Evolutionary conservation across 2,888 invertebrate genomes (phyloP), one percentile per base, ranked within the genome.

Genomic region (Ceriagrion tenellum): DNA sequence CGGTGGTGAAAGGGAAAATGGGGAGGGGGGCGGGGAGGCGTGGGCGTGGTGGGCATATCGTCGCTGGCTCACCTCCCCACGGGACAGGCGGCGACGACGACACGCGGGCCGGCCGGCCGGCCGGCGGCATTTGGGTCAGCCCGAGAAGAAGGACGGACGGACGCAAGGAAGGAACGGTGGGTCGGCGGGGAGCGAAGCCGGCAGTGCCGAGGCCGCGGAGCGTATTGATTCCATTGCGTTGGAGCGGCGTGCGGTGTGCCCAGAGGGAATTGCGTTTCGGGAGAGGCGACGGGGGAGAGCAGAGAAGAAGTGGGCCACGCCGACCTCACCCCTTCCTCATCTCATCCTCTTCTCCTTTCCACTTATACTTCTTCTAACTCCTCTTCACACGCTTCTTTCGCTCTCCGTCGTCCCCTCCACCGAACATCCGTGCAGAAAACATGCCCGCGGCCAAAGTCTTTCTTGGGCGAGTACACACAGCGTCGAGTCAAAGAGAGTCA

Each of bases 221-320:
- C 93, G 59, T 93, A 93, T 93, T 69, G 93, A 93, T 93, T 93
- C 93, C 93, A 93, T 93, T 93, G 93, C 93, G 93, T 93, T 93
- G 30, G 91, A 63, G 88, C 88, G 88, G 88, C 88, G 47, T 47
- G 47, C 8, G 47, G 47, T 47, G 89, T 89, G 89, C 55, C 89
- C 89, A 23, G 89, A 47, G 93, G 93, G 74, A 69, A 93, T 93
- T 69, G 69, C 93, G 93, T 93, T 93, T 93, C 40, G 69, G 40
- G 47, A 59, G 55, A 8, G 90, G 47, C 47, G 47, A 47, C 47
- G 59, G 59, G 59, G 59, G 59, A 20, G 59, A 26, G 89, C 59
- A n/a, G n/a, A n/a, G 47, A 47, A 88, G 56, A 91, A 59, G 90
- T 91, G 90, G 93, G 93, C 47, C 89, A 89, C 55, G 16, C 59